Conservation (phyloP, 2,888 invertebrate genomes). For the Mythimna pallens region DNA sequence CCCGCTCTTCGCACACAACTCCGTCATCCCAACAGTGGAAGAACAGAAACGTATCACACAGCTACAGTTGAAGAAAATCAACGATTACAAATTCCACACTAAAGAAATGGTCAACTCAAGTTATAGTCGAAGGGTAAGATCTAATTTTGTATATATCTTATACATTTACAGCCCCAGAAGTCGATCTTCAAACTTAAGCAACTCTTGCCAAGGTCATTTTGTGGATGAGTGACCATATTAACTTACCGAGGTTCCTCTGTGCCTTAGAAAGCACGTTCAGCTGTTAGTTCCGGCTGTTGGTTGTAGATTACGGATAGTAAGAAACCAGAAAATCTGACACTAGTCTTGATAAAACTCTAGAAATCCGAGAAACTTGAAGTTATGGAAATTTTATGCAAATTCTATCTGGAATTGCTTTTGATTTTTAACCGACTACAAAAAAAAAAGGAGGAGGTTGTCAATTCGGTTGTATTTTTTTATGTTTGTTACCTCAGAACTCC, state of each 20-base stretch:
- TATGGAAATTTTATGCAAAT: too few species aligned
- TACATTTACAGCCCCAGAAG: too few species aligned
- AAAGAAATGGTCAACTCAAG: slow-evolving; percentile 91
- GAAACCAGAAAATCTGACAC: neutral
- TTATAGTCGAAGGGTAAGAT: slow-evolving; percentile 91
- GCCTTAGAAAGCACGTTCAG: neutral
- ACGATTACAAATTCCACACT: slow-evolving; percentile 92
- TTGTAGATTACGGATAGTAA: neutral
- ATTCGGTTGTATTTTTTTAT: too few species aligned
- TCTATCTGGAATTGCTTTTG: neutral
- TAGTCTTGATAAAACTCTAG: neutral
- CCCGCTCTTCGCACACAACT: slow-evolving; percentile 93
- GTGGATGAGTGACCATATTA: neutral
- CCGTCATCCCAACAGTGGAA: slow-evolving; percentile 92
- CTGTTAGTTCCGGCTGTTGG: neutral
- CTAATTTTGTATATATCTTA: neutral
- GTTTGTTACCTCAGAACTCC: too few species aligned
- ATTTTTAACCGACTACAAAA: too few species aligned
- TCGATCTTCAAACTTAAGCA: too few species aligned
- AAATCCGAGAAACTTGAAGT: too few species aligned
- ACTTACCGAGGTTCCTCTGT: too few species aligned
- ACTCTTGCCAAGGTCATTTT: too few species aligned
- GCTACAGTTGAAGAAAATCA: slow-evolving; percentile 92
- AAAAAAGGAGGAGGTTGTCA: too few species aligned
- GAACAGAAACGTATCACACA: slow-evolving; percentile 94